Base-by-base conservation (phyloP, 2,797 vertebrate species). In the Melanotaenia trifasciata region DNA sequence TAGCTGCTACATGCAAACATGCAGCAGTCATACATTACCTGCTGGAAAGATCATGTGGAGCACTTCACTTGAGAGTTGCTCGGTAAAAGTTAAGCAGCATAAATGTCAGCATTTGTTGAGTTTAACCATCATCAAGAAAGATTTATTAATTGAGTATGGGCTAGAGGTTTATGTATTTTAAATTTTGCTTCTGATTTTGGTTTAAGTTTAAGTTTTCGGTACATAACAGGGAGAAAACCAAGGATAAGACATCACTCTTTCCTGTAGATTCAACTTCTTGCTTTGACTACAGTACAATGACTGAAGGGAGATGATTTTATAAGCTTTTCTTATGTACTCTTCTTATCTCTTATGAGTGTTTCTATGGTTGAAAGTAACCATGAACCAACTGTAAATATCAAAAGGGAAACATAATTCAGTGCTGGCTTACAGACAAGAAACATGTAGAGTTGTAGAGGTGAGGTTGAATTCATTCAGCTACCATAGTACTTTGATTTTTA, bases 1-100 rank as follows among this genome's bases (percentile, higher is more conserved):
- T 95, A 92, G 92, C 91, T 86, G 93, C 94, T 94, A 94, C 93
- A 94, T 92, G 89, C 89, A 92, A 92, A 94, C 93, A 90, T 92
- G 92, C 85, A 91, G 91, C 86, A 89, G 94, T 93, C 94, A 92
- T 91, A 91, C 88, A 94, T 93, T 92, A 94, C 93, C 94, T 92
- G 92, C 92, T 88, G 92, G 90, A 94, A 90, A 86, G 88, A 87
- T 66, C 92, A 64, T 62, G 62, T 43, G 28, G 54, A 63, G 43
- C 56, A 66, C 71, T 83, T 74, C 51, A 67, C 67, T 64, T 70
- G 64, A 59, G 71, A 74, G 50, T 89, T 94, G 93, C 88, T 92
- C 91, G 92, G 90, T 93, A 67, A 94, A 94, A 93, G 92, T 89
- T 64, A 65, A 36, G 36, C 47, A 92, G 86, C 18, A 32, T 22